phyloP scores from a whole-genome alignment of 2,113 vertebrate genomes.

The Megalops atlanticus region DNA sequence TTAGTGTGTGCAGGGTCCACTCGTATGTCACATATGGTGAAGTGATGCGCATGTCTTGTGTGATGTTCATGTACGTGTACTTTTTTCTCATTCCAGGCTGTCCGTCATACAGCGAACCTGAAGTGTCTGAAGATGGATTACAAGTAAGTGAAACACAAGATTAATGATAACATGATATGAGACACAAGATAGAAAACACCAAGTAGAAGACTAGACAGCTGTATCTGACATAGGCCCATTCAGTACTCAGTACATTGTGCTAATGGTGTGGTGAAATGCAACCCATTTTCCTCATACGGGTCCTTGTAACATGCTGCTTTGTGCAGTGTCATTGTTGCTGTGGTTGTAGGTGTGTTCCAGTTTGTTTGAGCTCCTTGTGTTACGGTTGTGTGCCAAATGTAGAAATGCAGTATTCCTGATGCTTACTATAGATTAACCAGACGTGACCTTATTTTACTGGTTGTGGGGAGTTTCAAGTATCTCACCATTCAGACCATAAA shows the following conservation, averaged over 20 bases:
- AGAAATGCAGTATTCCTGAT: no score
- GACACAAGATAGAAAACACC: neutral
- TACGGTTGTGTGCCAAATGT: no score
- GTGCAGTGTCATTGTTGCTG: neutral
- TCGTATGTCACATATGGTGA: neutral
- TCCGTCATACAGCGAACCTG: constrained; percentile 76
- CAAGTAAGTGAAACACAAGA: constrained; percentile 74
- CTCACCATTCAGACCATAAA: neutral
- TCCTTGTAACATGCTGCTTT: neutral
- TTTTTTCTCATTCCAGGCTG: constrained; percentile 69
- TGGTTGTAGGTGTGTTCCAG: neutral
- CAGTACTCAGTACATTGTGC: neutral
- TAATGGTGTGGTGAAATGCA: neutral
- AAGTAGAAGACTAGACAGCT: no score
- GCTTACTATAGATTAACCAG: no score
- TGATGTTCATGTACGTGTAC: neutral
- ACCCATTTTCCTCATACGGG: neutral
- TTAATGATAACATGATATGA: constrained; percentile 3
- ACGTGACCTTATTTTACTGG: no score
- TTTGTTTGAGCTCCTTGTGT: no score
- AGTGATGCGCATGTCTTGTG: neutral
- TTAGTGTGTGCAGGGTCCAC: neutral
- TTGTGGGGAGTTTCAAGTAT: neutral
- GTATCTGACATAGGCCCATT: no score
- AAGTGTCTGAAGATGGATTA: constrained; percentile 79